Percentiles rank a stretch among this genome's conserved stretches.
phyloP scores from a whole-genome alignment of 2,797 vertebrate species.

The Spea hammondii region DNA sequence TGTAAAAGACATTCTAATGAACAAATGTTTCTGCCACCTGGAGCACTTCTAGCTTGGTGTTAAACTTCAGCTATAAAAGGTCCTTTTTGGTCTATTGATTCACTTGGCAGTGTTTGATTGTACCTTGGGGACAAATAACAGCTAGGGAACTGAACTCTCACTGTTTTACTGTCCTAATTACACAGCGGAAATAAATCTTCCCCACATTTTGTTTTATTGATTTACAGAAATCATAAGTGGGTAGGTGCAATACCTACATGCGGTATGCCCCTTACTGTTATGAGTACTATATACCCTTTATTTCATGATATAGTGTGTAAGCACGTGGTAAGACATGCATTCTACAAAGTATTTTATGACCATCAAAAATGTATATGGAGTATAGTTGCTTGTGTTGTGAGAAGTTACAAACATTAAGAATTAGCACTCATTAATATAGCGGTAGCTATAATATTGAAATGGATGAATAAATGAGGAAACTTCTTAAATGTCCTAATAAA shows the following conservation, averaged over 20 bases:
- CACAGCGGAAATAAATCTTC: slow-evolving; percentile 84
- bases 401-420: no score
- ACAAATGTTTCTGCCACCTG: slow-evolving; percentile 83
- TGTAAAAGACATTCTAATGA: slow-evolving; percentile 82
- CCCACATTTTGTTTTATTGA: slow-evolving; percentile 50
- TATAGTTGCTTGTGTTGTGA: no score
- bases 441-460: no score
- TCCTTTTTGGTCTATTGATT: slow-evolving; percentile 82
- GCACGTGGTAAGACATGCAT: no score
- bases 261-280: slow-evolving; percentile 23
- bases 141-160: slow-evolving; percentile 73
- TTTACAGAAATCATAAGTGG: slow-evolving; percentile 10
- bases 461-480: no score
- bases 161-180: slow-evolving; percentile 83
- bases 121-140: slow-evolving; percentile 76
- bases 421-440: no score
- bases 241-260: not conserved
- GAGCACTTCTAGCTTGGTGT: slow-evolving; percentile 77
- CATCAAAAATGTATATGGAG: no score
- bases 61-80: slow-evolving; percentile 81
- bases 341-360: no score
- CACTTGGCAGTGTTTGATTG: slow-evolving; percentile 81
- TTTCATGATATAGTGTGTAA: no score
- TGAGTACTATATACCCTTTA: slow-evolving; percentile 12
- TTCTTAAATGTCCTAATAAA: no score